Percentiles rank a stretch among this genome's conserved stretches.
These are phyloP conservation scores for Anastatus disparis DNA, from an alignment of 1,140 invertebrate genomes.

Conservation along the genomic window DNA sequence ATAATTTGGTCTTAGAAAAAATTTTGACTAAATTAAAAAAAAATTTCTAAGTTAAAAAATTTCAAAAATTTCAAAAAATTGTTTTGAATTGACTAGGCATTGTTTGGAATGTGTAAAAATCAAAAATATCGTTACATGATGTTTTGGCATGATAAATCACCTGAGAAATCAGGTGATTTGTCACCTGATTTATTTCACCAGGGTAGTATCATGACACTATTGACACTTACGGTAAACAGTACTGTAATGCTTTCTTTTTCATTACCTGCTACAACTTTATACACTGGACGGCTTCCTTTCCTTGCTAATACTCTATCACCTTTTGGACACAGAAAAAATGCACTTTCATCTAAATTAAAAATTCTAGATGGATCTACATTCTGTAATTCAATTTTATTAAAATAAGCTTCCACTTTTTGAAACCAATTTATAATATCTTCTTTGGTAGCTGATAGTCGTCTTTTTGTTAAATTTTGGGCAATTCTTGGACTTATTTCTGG, in stretches of 20 bases:
- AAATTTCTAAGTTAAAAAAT: too few relatives aligned
- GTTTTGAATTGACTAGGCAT: too few relatives aligned
- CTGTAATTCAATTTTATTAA: conserved; percentile 39
- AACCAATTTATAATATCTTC: conserved; percentile 30
- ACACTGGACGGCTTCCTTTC: conserved; percentile 51
- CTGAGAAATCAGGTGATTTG: too few relatives aligned
- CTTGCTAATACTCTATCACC: conserved; percentile 48
- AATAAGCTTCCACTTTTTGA: conserved; percentile 30
- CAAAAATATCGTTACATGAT: too few relatives aligned
- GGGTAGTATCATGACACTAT: too few relatives aligned
- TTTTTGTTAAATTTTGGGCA: conserved; percentile 39
- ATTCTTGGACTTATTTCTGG: conserved; percentile 45
- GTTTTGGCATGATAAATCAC: too few relatives aligned
- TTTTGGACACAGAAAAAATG: conserved; percentile 55
- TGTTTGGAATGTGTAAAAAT: too few relatives aligned
- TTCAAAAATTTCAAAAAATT: too few relatives aligned
- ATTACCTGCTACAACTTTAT: conserved; percentile 50
- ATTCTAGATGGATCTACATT: conserved; percentile 52
- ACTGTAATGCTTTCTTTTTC: conserved; percentile 61
- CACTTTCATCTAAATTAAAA: conserved; percentile 58
- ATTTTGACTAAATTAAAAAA: too few relatives aligned
- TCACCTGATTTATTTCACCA: too few relatives aligned
- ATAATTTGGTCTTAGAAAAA: too few relatives aligned
- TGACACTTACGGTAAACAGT: conserved; percentile 52
- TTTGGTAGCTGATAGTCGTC: neutral